A percentile compares a stretch with the other conserved stretches of the same genome.
These are phyloP conservation scores for Siniperca knerii DNA, from an alignment of 2,113 vertebrate genomes.

Conservation along the genomic window DNA sequence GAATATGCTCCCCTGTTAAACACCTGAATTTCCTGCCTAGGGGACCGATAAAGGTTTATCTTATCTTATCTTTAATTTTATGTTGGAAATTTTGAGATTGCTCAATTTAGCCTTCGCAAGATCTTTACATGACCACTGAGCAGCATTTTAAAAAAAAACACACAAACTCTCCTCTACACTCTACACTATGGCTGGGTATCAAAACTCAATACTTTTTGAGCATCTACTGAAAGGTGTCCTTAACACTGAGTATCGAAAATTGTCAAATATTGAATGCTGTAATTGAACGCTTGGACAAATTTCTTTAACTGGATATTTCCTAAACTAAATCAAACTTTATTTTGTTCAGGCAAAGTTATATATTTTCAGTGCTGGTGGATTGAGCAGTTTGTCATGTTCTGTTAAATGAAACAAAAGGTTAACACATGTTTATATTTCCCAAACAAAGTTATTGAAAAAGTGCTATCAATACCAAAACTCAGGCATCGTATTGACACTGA, in stretches of 20 bases:
- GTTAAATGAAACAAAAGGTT: neutral
- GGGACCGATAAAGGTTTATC: too few species aligned
- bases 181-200: neutral
- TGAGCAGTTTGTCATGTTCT: neutral
- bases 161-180: neutral
- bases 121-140: neutral
- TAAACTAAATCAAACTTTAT: neutral
- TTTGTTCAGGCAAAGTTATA: neutral
- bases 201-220: neutral
- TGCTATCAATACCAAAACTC: neutral
- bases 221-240: neutral
- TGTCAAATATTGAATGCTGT: neutral
- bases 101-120: neutral
- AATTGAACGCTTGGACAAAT: neutral
- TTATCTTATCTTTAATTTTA: neutral
- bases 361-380: neutral
- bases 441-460: neutral
- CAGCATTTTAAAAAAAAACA: neutral
- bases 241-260: neutral
- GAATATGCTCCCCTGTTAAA: neutral
- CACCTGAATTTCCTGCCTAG: too few species aligned
- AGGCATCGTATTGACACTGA: neutral
- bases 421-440: neutral
- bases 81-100: neutral
- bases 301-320: neutral